Conservation (phyloP, 2,113 vertebrate genomes). For the Ochotona princeps region DNA sequence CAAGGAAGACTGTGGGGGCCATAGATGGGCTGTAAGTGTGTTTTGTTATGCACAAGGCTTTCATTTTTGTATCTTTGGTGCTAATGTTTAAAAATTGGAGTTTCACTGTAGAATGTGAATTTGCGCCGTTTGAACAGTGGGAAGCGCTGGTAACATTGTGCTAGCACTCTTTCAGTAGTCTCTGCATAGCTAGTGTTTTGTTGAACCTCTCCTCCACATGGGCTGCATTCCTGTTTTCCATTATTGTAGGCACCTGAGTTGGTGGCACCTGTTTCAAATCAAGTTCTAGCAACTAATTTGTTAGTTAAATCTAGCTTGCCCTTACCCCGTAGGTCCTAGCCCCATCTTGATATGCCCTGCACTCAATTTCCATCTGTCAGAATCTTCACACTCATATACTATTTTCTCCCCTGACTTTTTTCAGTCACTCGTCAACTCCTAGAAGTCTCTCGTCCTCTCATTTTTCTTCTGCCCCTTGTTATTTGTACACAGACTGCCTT, state of each 20-base stretch:
- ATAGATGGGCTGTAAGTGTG: neutral
- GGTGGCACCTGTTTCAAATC: neutral
- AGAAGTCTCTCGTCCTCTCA: neutral
- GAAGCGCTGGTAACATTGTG: neutral
- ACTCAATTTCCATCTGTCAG: neutral
- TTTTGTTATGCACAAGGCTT: neutral
- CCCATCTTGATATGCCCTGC: neutral
- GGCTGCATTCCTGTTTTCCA: neutral
- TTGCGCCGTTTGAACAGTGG: neutral
- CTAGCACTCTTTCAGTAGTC: neutral
- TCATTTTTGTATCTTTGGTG: neutral
- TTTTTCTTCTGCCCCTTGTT: neutral
- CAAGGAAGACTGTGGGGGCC: neutral
- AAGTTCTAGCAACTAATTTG: neutral
- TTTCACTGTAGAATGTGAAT: neutral
- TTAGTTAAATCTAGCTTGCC: no score
- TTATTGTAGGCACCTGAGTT: neutral
- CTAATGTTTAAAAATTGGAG: neutral
- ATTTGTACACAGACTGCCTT: neutral
- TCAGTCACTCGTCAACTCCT: neutral
- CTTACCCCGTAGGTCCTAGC: neutral
- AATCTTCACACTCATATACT: neutral
- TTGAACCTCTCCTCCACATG: neutral
- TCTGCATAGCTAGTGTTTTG: neutral
- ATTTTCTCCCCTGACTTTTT: neutral